Percentiles rank a stretch among this genome's conserved stretches.
Conservation (phyloP, 2,888 invertebrate genomes). For the Crioceris asparagi region DNA sequence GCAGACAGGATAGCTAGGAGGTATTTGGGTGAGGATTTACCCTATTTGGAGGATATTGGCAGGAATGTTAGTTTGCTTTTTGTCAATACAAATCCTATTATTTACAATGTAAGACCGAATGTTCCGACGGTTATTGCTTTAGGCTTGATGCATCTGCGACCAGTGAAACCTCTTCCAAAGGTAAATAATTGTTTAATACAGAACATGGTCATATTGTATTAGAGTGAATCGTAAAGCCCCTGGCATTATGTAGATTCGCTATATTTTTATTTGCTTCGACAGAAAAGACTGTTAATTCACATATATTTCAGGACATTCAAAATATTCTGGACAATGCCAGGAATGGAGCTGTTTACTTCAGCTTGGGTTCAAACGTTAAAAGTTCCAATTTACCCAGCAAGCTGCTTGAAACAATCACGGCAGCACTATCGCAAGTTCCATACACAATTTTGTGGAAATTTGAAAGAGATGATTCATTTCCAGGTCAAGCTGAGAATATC, state of each 20-base stretch:
- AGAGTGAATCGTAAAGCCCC: too few relatives aligned
- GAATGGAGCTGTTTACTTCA: slow-evolving; percentile 35
- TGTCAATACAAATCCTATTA: slow-evolving; percentile 18
- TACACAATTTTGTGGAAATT: slow-evolving; percentile 39
- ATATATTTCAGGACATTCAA: slow-evolving; percentile 29
- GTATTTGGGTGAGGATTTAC: slow-evolving; percentile 14
- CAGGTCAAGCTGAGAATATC: slow-evolving; percentile 32
- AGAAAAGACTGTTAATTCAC: too few relatives aligned
- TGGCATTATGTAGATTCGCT: too few relatives aligned
- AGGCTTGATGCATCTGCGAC: slow-evolving; percentile 8
- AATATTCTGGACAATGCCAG: slow-evolving; percentile 29
- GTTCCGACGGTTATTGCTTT: slow-evolving; percentile 10
- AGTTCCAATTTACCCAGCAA: slow-evolving; percentile 30
- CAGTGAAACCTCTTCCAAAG: slow-evolving; percentile 6
- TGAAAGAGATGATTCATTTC: slow-evolving; percentile 30
- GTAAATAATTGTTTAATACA: too few relatives aligned
- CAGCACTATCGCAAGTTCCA: slow-evolving; percentile 33
- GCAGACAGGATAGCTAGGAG: slow-evolving; percentile 17
- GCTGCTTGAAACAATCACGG: slow-evolving; percentile 27
- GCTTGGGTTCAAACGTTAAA: slow-evolving; percentile 37
- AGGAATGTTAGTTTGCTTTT: slow-evolving; percentile 18
- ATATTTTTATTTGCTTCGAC: too few relatives aligned
- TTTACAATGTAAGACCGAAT: slow-evolving; percentile 13
- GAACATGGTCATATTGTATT: too few relatives aligned
- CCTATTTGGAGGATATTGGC: slow-evolving; percentile 19